Percentiles rank a stretch among this genome's conserved stretches.
Conservation (phyloP, 2,113 vertebrate genomes). For the Lepisosteus oculatus region DNA sequence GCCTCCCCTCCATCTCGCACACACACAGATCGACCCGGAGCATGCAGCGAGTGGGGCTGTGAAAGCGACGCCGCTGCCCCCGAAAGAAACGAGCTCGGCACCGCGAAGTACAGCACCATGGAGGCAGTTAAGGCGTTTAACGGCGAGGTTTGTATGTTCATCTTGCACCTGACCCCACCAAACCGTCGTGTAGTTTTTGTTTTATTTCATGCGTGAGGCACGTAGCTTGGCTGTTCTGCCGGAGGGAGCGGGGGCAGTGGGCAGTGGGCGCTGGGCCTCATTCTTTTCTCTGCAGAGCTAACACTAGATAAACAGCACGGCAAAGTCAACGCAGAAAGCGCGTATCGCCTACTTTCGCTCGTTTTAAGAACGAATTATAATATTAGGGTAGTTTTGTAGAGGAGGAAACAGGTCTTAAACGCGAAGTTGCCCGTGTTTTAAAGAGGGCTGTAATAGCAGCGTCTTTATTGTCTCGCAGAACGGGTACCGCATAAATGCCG, state of each 20-base stretch:
- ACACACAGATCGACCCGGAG: conserved; percentile 36
- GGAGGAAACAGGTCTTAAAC: too few species aligned
- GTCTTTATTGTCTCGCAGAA: too few species aligned
- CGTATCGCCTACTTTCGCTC: too few species aligned
- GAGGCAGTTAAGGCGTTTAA: conserved; percentile 79
- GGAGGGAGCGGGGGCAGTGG: not conserved
- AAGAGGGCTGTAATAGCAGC: too few species aligned
- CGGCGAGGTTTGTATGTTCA: conserved; percentile 67
- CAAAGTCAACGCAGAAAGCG: too few species aligned
- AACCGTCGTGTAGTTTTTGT: not conserved
- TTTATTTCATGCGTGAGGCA: not conserved
- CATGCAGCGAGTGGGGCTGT: conserved; percentile 55
- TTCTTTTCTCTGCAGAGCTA: not conserved
- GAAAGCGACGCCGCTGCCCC: conserved; percentile 27
- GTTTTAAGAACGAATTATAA: too few species aligned
- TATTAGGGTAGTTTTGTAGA: too few species aligned
- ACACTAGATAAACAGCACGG: too few species aligned
- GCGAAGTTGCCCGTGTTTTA: too few species aligned
- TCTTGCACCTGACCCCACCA: not conserved
- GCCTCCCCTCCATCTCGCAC: conserved; percentile 59
- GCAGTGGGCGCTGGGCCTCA: conserved; percentile 17
- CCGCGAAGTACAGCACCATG: conserved; percentile 49
- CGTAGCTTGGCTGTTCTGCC: not conserved
- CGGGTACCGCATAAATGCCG: too few species aligned
- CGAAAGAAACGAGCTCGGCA: conserved; percentile 23